Base-by-base conservation (phyloP, 2,113 vertebrate genomes). In the Zapornia atra region DNA sequence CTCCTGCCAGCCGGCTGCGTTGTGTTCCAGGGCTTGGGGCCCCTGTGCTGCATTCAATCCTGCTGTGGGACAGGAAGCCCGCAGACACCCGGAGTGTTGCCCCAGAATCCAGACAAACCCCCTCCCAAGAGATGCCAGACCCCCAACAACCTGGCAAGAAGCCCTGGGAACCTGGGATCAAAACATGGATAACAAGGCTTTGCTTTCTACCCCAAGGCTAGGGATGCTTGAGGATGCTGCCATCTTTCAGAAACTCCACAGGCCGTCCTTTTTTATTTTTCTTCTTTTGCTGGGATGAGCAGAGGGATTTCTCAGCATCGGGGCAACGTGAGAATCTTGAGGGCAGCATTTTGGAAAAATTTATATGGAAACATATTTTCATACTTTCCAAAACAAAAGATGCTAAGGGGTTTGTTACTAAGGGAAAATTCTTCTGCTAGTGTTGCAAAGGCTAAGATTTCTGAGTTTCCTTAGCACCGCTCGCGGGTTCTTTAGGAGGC, bases 351-450 rank as follows among this genome's bases (percentile, higher is more conserved):
- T 91, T 79, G 91, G 83, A 91, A 94, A 88, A 86, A 78, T 8
- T 71, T 82, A 64, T 72, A 94, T 65, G 89, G 95, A 91, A 97
- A 91, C 84, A 69, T 92, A 69, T 92, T 91, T 91, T 95, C 81
- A 57, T 94, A 68, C 50, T 97, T 97, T 96, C 96, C 95, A 89
- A 95, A 96, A 95, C 93, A 96, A 91, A 94, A 56, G 81, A 95
- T 65, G 69, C 73, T 71, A 44, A 87, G 21, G 59, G 42, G 20
- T 71, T 96, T 95, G 93, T 86, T 89, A 82, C 93, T 65, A 92
- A 92, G 84, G 50, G 48, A 82, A 96, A 76, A 95, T 79, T 94
- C 84, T 36, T 92, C 42, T 0, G 0, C 60, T 82, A 38, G 19
- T 91, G 88, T 94, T 71, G 77, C 61, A 72, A 36, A 76, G 69